Evolutionary conservation across 2,888 invertebrate species (phyloP), one percentile per base, ranked within the genome.

Genomic region (Phyllotreta cruciferae): DNA sequence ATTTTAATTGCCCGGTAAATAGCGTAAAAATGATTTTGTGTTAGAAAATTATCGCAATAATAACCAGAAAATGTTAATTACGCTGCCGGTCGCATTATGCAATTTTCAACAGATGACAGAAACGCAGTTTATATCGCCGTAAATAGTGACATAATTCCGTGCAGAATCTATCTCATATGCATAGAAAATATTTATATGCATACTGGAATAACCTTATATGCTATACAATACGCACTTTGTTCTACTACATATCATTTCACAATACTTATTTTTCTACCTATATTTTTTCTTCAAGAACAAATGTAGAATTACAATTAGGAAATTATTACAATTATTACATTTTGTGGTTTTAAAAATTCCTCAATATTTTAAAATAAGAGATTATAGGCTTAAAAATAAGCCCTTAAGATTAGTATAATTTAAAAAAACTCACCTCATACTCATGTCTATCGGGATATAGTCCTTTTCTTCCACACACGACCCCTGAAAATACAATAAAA

Each of bases 371-470:
- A n/a, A n/a, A n/a, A n/a, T n/a, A n/a, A n/a, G n/a, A n/a, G n/a
- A n/a, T n/a, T n/a, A n/a, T n/a, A n/a, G n/a, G n/a, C n/a, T n/a
- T n/a, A n/a, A 24, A 24, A 24, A 24, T 24, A 24, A 24, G 1
- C 24, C 24, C 24, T 24, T 24, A 24, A 24, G 24, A 24, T 24
- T 24, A 24, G 24, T 24, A 3, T 45, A 36, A 34, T 35, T 35
- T 38, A 10, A 14, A 47, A 41, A 13, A 37, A 75, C 79, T 77
- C 70, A 79, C 79, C 78, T 74, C 70, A 75, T 71, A 71, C 73
- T 75, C 78, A 79, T 77, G 73, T 71, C 78, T 75, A 75, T 70
- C 66, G 74, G 67, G 66, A 70, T 58, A 63, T 45, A 53, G 58
- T 64, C 66, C 44, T 60, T 47, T 39, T 9, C 11, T 39, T 13